Conservation (phyloP, 2,888 invertebrate genomes). For the Rhorus exstirpatorius region DNA sequence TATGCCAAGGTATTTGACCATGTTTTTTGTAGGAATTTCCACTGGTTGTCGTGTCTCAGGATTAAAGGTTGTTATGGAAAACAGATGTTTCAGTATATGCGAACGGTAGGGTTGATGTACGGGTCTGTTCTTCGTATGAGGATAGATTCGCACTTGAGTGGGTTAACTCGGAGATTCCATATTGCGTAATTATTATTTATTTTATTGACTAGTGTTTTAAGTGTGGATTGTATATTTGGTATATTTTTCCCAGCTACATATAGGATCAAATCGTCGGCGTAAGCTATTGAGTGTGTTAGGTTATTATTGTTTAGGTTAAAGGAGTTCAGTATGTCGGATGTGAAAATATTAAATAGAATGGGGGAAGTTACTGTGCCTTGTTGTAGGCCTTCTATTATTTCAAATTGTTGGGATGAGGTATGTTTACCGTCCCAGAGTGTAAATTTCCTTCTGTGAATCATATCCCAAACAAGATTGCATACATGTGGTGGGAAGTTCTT, state of each 20-base stretch:
- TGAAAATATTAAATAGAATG: neutral
- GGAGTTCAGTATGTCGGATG: neutral
- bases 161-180: slow-evolving; percentile 68
- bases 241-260: slow-evolving; percentile 24
- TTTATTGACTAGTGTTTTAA: slow-evolving; percentile 47
- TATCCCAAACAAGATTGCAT: too few relatives aligned
- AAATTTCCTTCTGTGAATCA: too few relatives aligned
- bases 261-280: slow-evolving; percentile 2
- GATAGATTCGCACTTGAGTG: slow-evolving; percentile 70
- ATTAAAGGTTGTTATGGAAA: slow-evolving; percentile 7
- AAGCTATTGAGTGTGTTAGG: slow-evolving; percentile 8
- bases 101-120: neutral
- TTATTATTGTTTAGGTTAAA: slow-evolving; percentile 7
- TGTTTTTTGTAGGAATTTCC: slow-evolving; percentile 39
- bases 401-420: slow-evolving; percentile 14
- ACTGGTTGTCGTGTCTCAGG: neutral
- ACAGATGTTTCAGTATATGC: slow-evolving; percentile 18
- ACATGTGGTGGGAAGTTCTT: too few relatives aligned
- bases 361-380: slow-evolving; percentile 15
- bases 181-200: slow-evolving; percentile 36
- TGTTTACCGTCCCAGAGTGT: neutral
- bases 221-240: neutral
- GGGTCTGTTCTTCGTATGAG: slow-evolving; percentile 55
- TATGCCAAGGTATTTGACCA: slow-evolving; percentile 68
- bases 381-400: neutral